Conservation (phyloP, 2,888 invertebrate species). For the Julus scandinavius region DNA sequence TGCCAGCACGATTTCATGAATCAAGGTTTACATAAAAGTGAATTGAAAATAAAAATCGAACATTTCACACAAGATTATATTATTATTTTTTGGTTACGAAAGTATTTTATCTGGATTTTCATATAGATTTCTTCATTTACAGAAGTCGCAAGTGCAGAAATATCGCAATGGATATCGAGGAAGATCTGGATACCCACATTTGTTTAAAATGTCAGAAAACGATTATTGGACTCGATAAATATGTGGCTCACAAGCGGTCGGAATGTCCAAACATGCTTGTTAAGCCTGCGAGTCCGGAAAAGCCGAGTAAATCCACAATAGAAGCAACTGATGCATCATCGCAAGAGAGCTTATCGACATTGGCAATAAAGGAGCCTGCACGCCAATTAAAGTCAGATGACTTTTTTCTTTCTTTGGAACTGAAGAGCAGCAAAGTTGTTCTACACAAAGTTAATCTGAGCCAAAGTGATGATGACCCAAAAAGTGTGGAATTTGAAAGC, state of each 20-base stretch:
- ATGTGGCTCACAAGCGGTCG: slow-evolving; percentile 82
- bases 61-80: no score
- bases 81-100: no score
- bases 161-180: slow-evolving; percentile 58
- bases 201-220: slow-evolving; percentile 88
- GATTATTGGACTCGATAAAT: slow-evolving; percentile 85
- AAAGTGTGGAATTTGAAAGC: not conserved
- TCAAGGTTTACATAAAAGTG: no score
- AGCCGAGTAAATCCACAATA: not conserved
- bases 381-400: slow-evolving; percentile 29
- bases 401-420: slow-evolving; percentile 52
- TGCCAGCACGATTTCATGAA: no score
- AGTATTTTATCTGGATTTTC: no score
- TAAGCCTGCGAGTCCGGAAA: not conserved
- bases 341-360: not conserved
- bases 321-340: not conserved
- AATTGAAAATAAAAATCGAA: no score
- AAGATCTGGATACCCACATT: slow-evolving; percentile 84
- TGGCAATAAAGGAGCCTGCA: not conserved
- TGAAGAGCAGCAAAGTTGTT: slow-evolving; percentile 22
- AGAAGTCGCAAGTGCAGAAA: not conserved
- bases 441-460: not conserved
- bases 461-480: not conserved
- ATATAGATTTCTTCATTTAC: not conserved
- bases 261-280: slow-evolving; percentile 69